phyloP scores from a whole-genome alignment of 2,888 invertebrate species.

The Lamproptera curius region DNA sequence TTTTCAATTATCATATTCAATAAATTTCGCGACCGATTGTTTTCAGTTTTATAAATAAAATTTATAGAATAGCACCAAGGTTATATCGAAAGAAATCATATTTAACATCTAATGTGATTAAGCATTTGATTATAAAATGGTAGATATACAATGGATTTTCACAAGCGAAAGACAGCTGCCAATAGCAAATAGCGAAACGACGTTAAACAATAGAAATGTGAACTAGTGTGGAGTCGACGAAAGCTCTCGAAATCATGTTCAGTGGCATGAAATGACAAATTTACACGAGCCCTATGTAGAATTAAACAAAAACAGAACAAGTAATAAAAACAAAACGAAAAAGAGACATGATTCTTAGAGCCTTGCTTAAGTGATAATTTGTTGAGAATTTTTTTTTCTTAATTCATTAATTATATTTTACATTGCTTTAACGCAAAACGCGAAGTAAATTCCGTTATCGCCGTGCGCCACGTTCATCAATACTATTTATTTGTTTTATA shows the following conservation, averaged over 20 bases:
- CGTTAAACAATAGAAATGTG: background rate
- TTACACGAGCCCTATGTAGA: conserved; percentile 4
- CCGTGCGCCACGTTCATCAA: conserved; percentile 10
- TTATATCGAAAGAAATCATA: background rate
- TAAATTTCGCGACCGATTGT: too few species aligned
- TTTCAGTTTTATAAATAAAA: background rate
- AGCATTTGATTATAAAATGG: background rate
- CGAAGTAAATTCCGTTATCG: conserved; percentile 5
- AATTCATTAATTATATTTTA: background rate
- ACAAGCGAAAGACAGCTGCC: conserved; percentile 10
- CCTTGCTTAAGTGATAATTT: conserved; percentile 10
- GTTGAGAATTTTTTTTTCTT: conserved; percentile 1
- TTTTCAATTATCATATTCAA: too few species aligned
- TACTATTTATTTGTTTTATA: conserved; percentile 14
- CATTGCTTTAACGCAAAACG: conserved; percentile 2
- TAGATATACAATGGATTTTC: background rate
- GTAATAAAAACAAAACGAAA: conserved; percentile 3
- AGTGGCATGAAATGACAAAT: conserved; percentile 22
- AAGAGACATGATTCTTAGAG: conserved; percentile 20
- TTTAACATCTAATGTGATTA: background rate
- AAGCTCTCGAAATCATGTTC: conserved; percentile 22
- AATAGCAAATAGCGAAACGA: background rate
- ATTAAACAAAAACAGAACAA: too few species aligned
- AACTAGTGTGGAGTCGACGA: conserved; percentile 5
- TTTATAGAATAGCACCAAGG: background rate